Conservation (phyloP, 2,113 vertebrate species). For the Nothobranchius furzeri region DNA sequence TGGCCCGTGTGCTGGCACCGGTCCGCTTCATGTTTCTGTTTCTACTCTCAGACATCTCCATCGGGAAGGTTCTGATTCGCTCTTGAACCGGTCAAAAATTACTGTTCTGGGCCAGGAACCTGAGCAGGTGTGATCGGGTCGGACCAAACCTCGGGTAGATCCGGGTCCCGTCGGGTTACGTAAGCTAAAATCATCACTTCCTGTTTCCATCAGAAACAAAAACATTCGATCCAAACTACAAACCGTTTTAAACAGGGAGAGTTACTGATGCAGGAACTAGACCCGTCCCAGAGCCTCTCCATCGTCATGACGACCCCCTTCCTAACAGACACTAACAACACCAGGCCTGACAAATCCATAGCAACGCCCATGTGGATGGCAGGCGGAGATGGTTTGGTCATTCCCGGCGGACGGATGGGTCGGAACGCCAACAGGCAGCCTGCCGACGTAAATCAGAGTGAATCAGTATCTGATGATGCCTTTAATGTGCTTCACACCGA, state of each 20-base stretch:
- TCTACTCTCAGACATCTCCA: conserved; percentile 8
- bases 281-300: not conserved
- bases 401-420: not conserved
- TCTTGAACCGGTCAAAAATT: not conserved
- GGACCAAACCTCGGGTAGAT: too few relatives aligned
- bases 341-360: conserved; percentile 14
- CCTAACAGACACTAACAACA: conserved; percentile 27
- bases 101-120: not conserved
- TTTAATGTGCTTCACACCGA: not conserved
- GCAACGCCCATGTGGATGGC: conserved; percentile 6
- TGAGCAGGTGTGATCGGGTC: too few relatives aligned
- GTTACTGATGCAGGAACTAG: too few relatives aligned
- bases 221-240: too few relatives aligned
- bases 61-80: not conserved
- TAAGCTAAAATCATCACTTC: too few relatives aligned
- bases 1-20: conserved; percentile 8
- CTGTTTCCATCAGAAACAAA: not conserved
- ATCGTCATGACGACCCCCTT: not conserved
- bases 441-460: conserved; percentile 29
- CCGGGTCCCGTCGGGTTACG: too few relatives aligned
- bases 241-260: too few relatives aligned
- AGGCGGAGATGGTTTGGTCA: conserved; percentile 32
- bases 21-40: conserved; percentile 1
- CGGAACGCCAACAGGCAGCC: not conserved
- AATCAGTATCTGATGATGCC: conserved; percentile 17